Conservation (phyloP, 2,113 vertebrate species). For the Acrocephalus kingi region DNA sequence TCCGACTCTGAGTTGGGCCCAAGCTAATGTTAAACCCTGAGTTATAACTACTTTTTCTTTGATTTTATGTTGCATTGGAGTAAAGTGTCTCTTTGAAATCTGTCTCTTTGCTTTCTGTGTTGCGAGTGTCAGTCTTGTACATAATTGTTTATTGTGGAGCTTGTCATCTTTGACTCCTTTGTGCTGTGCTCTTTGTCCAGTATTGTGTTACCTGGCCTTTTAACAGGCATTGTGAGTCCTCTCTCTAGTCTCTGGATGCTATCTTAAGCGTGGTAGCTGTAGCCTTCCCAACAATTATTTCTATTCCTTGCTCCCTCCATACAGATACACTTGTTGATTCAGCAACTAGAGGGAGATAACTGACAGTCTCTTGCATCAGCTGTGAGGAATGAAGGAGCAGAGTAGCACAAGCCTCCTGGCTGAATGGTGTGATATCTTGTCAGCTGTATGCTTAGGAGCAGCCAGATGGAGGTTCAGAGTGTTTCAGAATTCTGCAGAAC, state of each 20-base stretch:
- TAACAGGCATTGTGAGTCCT: background rate
- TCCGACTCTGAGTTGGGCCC: background rate
- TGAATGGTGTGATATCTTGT: background rate
- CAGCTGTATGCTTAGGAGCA: background rate
- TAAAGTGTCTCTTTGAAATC: background rate
- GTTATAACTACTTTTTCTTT: background rate
- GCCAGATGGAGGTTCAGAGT: background rate
- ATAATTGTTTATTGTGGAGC: background rate
- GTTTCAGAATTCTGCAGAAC: background rate
- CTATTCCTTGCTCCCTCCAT: background rate
- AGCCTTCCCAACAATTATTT: background rate
- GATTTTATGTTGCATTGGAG: background rate
- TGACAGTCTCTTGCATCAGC: background rate
- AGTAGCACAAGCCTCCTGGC: background rate
- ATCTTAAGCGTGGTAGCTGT: background rate
- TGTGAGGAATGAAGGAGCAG: background rate
- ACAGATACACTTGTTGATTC: background rate
- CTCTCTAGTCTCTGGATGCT: background rate
- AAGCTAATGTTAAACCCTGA: background rate
- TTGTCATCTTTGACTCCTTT: background rate
- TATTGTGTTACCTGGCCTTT: background rate
- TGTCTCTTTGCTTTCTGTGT: background rate
- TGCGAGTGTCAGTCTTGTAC: background rate
- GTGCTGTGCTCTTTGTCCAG: background rate
- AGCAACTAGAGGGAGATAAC: background rate